Conservation (phyloP, 2,888 invertebrate genomes). For the Cantharis rustica region DNA sequence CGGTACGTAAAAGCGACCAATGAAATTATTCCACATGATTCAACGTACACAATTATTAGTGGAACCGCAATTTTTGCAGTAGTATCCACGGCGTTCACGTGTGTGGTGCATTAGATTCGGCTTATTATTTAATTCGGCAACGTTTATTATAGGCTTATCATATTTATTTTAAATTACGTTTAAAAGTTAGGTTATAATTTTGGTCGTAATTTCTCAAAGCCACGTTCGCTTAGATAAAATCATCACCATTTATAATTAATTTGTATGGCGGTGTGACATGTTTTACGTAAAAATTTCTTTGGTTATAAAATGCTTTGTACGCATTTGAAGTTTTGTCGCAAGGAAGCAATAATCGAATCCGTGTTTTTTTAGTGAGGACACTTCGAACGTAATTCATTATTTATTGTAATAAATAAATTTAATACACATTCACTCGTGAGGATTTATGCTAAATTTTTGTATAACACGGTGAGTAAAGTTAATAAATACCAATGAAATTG, state of each 20-base stretch:
- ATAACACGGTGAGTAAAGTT: slow-evolving; percentile 21
- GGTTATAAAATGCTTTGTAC: slow-evolving; percentile 24
- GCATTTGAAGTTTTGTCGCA: slow-evolving; percentile 21
- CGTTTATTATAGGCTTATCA: slow-evolving; percentile 6
- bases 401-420: not conserved
- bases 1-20: slow-evolving; percentile 50
- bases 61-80: slow-evolving; percentile 25
- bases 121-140: slow-evolving; percentile 15
- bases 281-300: slow-evolving; percentile 14
- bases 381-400: not conserved
- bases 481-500: slow-evolving; percentile 1
- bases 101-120: slow-evolving; percentile 16
- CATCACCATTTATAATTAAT: not conserved
- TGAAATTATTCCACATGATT: slow-evolving; percentile 59
- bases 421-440: not conserved
- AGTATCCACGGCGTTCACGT: slow-evolving; percentile 22
- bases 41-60: slow-evolving; percentile 27
- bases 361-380: not conserved
- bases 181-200: slow-evolving; percentile 28
- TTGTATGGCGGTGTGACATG: slow-evolving; percentile 22
- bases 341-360: slow-evolving; percentile 5
- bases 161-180: slow-evolving; percentile 13
- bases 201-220: slow-evolving; percentile 22
- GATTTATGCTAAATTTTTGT: slow-evolving; percentile 26
- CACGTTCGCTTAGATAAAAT: slow-evolving; percentile 20